These are phyloP conservation scores for Huso huso DNA, from an alignment of 2,797 vertebrate genomes.

Conservation along the genomic window DNA sequence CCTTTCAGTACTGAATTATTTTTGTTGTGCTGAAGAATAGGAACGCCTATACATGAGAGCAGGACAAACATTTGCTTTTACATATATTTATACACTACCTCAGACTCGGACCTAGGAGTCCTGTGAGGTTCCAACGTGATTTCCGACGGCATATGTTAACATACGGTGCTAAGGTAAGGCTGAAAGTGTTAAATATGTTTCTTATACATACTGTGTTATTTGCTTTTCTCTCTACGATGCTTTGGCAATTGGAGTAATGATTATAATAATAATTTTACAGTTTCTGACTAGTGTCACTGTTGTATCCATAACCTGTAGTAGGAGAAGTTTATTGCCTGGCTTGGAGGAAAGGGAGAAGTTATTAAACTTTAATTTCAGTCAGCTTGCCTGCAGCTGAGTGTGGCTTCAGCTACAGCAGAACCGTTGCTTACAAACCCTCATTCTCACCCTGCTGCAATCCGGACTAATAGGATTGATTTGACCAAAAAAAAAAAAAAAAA, in stretches of 20 bases:
- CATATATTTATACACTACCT: too few relatives aligned
- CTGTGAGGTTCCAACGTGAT: too few relatives aligned
- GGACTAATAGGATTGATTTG: background rate
- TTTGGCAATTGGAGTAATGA: background rate
- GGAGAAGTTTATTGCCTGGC: slow-evolving; percentile 1
- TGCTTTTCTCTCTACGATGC: background rate
- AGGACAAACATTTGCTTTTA: too few relatives aligned
- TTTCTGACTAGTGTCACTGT: slow-evolving; percentile 4
- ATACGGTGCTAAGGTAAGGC: background rate
- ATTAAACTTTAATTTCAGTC: slow-evolving; percentile 11
- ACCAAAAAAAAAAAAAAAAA: slow-evolving; percentile 1
- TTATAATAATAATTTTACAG: background rate
- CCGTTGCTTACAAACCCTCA: background rate
- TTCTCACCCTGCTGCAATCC: background rate
- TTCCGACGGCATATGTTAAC: too few relatives aligned
- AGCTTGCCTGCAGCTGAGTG: slow-evolving; percentile 1
- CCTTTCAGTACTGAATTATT: too few relatives aligned
- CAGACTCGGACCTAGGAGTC: too few relatives aligned
- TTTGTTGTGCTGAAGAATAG: too few relatives aligned
- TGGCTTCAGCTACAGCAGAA: background rate
- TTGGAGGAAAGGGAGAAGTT: slow-evolving; percentile 5
- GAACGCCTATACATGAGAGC: too few relatives aligned
- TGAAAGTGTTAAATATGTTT: background rate
- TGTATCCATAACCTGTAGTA: slow-evolving; percentile 4
- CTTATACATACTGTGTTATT: background rate